Evolutionary conservation across 2,113 vertebrate species (phyloP).

Genomic region (Lota lota): DNA sequence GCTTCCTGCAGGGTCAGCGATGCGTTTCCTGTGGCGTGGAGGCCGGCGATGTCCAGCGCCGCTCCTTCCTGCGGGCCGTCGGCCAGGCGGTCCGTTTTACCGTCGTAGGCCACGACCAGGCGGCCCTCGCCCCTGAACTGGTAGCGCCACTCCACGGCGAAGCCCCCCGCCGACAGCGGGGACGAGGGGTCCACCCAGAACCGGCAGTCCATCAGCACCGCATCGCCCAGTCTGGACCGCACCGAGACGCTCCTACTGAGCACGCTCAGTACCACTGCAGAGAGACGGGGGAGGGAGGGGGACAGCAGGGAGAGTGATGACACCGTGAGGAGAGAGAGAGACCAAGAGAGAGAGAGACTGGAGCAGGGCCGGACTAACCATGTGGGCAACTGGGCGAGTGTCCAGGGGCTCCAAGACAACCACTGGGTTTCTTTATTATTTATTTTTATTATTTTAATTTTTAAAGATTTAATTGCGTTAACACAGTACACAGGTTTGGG

Average conservation of each 20-base stretch:
- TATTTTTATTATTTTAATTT: too few relatives aligned
- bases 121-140: conserved; percentile 80
- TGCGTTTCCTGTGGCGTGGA: conserved; percentile 75
- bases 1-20: conserved; percentile 76
- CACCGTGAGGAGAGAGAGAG: too few relatives aligned
- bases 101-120: conserved; percentile 78
- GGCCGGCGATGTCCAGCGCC: conserved; percentile 62
- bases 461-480: too few relatives aligned
- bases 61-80: conserved; percentile 59
- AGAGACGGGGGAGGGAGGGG: too few relatives aligned
- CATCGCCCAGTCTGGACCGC: conserved; percentile 66
- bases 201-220: conserved; percentile 73
- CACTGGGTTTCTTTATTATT: too few relatives aligned
- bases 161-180: conserved; percentile 59
- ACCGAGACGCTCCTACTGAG: conserved; percentile 46
- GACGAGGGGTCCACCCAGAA: conserved; percentile 66
- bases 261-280: too few relatives aligned
- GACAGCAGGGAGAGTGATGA: too few relatives aligned
- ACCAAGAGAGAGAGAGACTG: too few relatives aligned
- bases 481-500: too few relatives aligned
- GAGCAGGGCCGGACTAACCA: too few relatives aligned
- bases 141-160: conserved; percentile 85
- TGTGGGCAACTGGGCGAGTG: too few relatives aligned
- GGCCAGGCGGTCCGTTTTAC: conserved; percentile 61
- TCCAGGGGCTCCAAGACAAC: too few relatives aligned